Base-by-base conservation (phyloP, 2,888 invertebrate species). In the Carabus problematicus region DNA sequence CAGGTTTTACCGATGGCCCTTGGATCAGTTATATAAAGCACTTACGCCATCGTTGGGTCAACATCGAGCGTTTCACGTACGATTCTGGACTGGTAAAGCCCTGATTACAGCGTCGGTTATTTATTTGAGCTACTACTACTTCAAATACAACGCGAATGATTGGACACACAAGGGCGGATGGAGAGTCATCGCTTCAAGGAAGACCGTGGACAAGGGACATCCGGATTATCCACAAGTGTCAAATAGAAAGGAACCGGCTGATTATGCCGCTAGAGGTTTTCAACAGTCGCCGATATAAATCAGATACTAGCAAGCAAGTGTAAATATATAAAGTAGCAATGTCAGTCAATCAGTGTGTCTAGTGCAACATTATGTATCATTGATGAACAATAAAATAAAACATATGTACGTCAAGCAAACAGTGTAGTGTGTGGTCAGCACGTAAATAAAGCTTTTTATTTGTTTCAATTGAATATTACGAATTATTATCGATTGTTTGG, bases 91-190 rank as follows among this genome's bases (percentile, higher is more conserved):
- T 71, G 92, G 91, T 8, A 91, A 91, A 83, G 72, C 84, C 8
- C 77, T 85, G 0, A 75, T 93, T 40, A 75, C 82, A 0, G 72
- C 86, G 60, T 71, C 84, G 43, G 82, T 82, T 9, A 74, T 87
- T n/a, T 87, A 90, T 72, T 79, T 79, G 19, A 45, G 54, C 12
- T 68, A 68, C 69, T 95, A 95, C 78, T 93, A 94, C 77, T 88
- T 92, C 73, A 94, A 94, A 83, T 95, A 95, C 79, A 90, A 91
- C 80, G 82, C 82, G 73, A 90, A 91, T 82, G 89, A 91, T 79
- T 95, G 94, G 95, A 89, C 89, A 0, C 86, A 87, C 72, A 88
- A 88, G 77, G 87, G 89, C 68, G 93, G 93, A 55, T 91, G 91
- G 90, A 86, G 87, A 81, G 84, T 91, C 0, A 75, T 85, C 43